Percentiles rank a stretch among this genome's conserved stretches.
These are phyloP conservation scores for Galemys pyrenaicus DNA, from an alignment of 2,113 vertebrate species.

Conservation along the genomic window DNA sequence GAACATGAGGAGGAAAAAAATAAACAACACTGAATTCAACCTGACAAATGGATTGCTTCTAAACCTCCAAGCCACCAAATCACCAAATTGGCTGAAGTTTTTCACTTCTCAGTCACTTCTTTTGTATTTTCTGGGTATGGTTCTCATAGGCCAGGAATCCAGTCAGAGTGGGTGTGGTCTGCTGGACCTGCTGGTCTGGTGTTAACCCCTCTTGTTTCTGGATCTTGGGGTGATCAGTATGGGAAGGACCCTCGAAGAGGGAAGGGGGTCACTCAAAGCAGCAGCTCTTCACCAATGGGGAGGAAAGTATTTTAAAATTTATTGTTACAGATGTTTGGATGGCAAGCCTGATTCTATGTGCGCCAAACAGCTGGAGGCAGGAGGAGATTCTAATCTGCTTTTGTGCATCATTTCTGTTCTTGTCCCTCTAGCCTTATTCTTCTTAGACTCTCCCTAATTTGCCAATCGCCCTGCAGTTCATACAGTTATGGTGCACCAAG, in stretches of 20 bases:
- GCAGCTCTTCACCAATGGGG: not conserved
- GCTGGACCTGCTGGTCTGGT: accelerated
- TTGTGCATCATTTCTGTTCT: not conserved
- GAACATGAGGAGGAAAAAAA: not conserved
- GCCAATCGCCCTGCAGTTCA: not conserved
- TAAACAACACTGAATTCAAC: not conserved
- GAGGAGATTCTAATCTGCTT: not conserved
- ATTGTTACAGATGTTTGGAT: not conserved
- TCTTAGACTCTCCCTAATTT: not conserved
- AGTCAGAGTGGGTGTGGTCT: no score
- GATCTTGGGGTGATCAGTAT: not conserved
- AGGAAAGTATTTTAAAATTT: not conserved
- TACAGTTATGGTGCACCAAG: not conserved
- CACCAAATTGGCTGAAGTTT: not conserved
- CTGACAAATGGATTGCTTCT: slow-evolving; percentile 39
- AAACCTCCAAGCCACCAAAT: not conserved
- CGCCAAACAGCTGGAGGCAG: not conserved
- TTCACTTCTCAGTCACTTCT: not conserved
- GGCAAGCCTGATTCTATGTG: not conserved
- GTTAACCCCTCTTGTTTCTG: not conserved
- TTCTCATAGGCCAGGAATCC: not conserved
- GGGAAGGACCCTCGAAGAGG: not conserved
- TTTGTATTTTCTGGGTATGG: not conserved
- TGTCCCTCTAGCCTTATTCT: not conserved
- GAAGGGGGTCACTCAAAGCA: accelerated